phyloP scores from a whole-genome alignment of 2,888 invertebrate genomes.

The Chromoteleia sp. region DNA sequence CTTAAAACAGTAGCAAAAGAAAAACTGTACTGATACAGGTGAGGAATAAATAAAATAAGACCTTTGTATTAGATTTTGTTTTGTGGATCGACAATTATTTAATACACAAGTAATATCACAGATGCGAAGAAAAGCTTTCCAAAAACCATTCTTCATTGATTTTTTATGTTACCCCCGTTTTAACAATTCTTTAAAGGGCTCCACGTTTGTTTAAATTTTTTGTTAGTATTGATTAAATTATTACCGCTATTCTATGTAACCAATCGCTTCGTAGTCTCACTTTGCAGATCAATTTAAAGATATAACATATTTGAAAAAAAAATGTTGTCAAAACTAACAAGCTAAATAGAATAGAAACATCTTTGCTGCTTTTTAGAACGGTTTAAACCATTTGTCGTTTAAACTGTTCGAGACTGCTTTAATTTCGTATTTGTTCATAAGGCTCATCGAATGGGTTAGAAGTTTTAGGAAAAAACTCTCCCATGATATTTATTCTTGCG shows the following conservation, averaged over 20 bases:
- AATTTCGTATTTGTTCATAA: constrained; percentile 45
- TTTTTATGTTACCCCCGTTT: constrained; percentile 73
- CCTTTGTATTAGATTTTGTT: constrained; percentile 75
- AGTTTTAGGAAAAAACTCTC: constrained; percentile 53
- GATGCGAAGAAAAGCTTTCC: constrained; percentile 77
- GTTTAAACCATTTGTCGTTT: constrained; percentile 16
- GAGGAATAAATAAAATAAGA: constrained; percentile 67
- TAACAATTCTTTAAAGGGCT: constrained; percentile 72
- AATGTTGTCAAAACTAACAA: constrained; percentile 38
- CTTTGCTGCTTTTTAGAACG: too few species aligned
- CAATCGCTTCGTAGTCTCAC: constrained; percentile 60
- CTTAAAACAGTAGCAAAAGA: too few species aligned
- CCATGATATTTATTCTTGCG: constrained; percentile 67
- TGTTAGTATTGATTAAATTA: constrained; percentile 81
- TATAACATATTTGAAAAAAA: constrained; percentile 10
- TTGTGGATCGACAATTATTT: constrained; percentile 81
- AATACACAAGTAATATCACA: constrained; percentile 84
- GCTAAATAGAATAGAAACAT: neutral
- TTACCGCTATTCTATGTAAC: constrained; percentile 73
- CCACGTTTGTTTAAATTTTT: constrained; percentile 74
- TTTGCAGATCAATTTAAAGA: constrained; percentile 18
- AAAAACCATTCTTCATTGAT: constrained; percentile 75
- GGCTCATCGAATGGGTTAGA: constrained; percentile 44
- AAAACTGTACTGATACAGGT: too few species aligned
- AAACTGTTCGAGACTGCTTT: constrained; percentile 34